phyloP scores from a whole-genome alignment of 2,888 invertebrate species.

The Epirrhoe alternata region DNA sequence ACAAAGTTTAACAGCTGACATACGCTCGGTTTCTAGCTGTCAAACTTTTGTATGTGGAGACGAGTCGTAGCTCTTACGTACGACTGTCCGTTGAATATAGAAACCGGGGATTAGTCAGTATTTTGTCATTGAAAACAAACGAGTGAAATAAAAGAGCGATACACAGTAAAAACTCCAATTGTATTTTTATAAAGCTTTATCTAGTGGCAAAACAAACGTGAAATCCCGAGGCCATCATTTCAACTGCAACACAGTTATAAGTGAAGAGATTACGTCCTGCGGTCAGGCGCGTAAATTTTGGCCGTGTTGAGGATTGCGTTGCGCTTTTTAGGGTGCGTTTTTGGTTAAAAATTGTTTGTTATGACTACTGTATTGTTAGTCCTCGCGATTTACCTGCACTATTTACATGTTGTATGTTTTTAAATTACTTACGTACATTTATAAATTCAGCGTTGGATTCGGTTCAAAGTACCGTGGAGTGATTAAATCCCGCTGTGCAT shows the following conservation, averaged over 20 bases:
- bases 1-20: no score
- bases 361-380: neutral
- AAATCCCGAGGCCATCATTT: constrained; percentile 33
- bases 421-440: no score
- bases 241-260: constrained; percentile 60
- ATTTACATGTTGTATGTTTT: no score
- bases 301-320: constrained; percentile 15
- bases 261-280: constrained; percentile 69
- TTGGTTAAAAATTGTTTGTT: neutral
- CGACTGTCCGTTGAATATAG: no score
- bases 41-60: no score
- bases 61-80: no score
- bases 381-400: neutral
- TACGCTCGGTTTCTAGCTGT: no score
- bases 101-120: neutral
- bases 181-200: constrained; percentile 7
- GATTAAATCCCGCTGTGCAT: constrained; percentile 66
- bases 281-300: constrained; percentile 60
- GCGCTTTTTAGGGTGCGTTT: constrained; percentile 15
- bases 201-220: constrained; percentile 14
- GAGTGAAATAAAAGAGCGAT: neutral
- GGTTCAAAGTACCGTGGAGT: constrained; percentile 48
- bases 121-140: neutral
- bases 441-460: no score
- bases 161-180: neutral